Base-by-base conservation (phyloP, 1,140 invertebrate species). In the Mizuhopecten yessoensis region DNA sequence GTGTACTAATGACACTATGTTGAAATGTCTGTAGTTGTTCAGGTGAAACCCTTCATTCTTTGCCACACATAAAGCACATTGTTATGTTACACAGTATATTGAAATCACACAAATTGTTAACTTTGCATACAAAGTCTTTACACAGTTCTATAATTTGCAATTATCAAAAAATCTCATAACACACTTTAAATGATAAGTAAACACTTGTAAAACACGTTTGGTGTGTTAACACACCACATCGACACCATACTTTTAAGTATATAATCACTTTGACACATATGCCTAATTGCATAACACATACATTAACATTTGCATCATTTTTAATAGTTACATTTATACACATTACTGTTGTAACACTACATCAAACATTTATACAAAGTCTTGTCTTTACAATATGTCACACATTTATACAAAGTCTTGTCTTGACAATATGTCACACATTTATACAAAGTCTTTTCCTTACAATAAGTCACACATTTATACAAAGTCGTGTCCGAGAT, bases 51-150 rank as follows among this genome's bases (percentile, higher is more conserved):
- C n/a, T 75, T 29, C 57, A 75, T n/a, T 29, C 57, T 29, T 5
- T 17, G n/a, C 57, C 57, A 75, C 23, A 75, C 23, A 11, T 29
- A 75, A 75, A 75, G 57, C 57, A 75, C 57, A 75, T 29, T 75
- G 57, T 75, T 29, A 29, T 75, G n/a, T 3, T 75, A 29, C 5
- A n/a, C 57, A 75, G 23, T 75, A 75, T 29, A 75, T 75, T n/a
- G 57, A 75, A 0, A 5, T 75, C 57, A 75, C 57, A 75, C 45
- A 39, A 39, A 45, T 17, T 45, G 1, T 49, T 75, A 75, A 75
- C 57, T 29, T 75, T 75, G 57, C 57, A 75, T 75, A 75, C 57
- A 75, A 75, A 29, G 57, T 75, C 57, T 75, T 75, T 2, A 75
- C 57, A 75, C n/a, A 17, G 15, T 75, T 75, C 57, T 75, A 75